Conservation (phyloP, 2,888 invertebrate genomes). For the Hecatera dysodea region DNA sequence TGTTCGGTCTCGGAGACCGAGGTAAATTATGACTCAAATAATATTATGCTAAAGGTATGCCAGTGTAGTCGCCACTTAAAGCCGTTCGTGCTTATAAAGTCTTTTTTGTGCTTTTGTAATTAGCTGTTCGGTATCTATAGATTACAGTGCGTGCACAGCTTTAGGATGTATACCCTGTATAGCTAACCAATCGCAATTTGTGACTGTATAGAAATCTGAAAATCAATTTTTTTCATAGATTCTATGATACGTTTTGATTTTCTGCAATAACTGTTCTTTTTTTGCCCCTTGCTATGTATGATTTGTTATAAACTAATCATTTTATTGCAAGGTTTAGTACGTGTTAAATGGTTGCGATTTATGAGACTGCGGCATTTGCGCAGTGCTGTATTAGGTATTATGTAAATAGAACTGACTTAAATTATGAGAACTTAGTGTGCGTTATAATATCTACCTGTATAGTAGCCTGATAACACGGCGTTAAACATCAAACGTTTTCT, state of each 20-base stretch:
- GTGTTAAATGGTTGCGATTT: slow-evolving; percentile 16
- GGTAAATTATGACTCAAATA: slow-evolving; percentile 89
- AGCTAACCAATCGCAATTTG: slow-evolving; percentile 19
- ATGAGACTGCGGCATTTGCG: background rate
- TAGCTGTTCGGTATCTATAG: slow-evolving; percentile 59
- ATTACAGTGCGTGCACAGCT: slow-evolving; percentile 54
- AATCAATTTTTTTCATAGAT: slow-evolving; percentile 6
- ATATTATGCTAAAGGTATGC: slow-evolving; percentile 85
- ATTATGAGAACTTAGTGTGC: background rate
- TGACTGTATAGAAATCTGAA: slow-evolving; percentile 17
- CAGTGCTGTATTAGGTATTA: background rate
- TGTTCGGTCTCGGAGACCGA: slow-evolving; percentile 76
- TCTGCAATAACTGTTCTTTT: slow-evolving; percentile 9
- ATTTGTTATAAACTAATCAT: background rate
- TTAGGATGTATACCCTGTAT: slow-evolving; percentile 18
- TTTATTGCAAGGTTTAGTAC: background rate
- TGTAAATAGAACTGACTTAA: background rate
- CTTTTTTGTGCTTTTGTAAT: slow-evolving; percentile 71
- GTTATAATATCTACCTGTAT: too few species aligned
- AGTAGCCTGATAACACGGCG: background rate
- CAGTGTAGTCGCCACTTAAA: slow-evolving; percentile 67
- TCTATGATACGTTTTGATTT: slow-evolving; percentile 13
- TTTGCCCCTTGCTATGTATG: slow-evolving; percentile 10
- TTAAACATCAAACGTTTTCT: background rate
- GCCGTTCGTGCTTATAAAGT: slow-evolving; percentile 61